These are phyloP conservation scores for Schrankia costaestrigalis DNA, from an alignment of 2,888 invertebrate genomes.

Conservation along the genomic window DNA sequence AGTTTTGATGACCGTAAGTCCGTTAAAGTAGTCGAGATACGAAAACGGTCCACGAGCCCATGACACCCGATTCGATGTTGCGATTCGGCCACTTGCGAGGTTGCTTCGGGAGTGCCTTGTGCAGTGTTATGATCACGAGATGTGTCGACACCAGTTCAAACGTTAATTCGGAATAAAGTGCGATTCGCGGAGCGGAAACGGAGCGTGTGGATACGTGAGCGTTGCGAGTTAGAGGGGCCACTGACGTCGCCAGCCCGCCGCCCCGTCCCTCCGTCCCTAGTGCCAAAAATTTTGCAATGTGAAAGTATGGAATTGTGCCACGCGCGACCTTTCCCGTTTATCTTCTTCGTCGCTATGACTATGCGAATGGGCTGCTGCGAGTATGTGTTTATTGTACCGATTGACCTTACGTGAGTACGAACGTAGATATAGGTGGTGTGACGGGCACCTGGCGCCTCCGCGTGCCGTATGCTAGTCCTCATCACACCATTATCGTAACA, in stretches of 20 bases:
- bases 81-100: slow-evolving; percentile 66
- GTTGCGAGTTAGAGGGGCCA: slow-evolving; percentile 70
- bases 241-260: slow-evolving; percentile 75
- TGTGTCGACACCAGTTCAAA: slow-evolving; percentile 41
- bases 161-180: slow-evolving; percentile 45
- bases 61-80: slow-evolving; percentile 75
- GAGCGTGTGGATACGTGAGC: slow-evolving; percentile 66
- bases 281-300: slow-evolving; percentile 81
- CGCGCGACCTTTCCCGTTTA: slow-evolving; percentile 72
- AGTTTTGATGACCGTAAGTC: slow-evolving; percentile 69
- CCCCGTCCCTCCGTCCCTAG: slow-evolving; percentile 71
- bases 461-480: slow-evolving; percentile 40
- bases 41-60: slow-evolving; percentile 77
- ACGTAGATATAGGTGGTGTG: slow-evolving; percentile 43
- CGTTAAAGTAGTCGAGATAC: slow-evolving; percentile 64
- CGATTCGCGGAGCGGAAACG: slow-evolving; percentile 51
- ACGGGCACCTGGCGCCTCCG: slow-evolving; percentile 47
- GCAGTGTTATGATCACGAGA: slow-evolving; percentile 40
- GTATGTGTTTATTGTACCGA: slow-evolving; percentile 55
- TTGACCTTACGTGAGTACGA: slow-evolving; percentile 59
- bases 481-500: slow-evolving; percentile 18
- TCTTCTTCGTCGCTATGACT: slow-evolving; percentile 49
- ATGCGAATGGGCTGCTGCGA: slow-evolving; percentile 40
- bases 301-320: slow-evolving; percentile 79
- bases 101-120: slow-evolving; percentile 52